Evolutionary conservation across 2,113 vertebrate species (phyloP), one percentile per base, ranked within the genome.

Genomic region (Rhadina sibilatrix): DNA sequence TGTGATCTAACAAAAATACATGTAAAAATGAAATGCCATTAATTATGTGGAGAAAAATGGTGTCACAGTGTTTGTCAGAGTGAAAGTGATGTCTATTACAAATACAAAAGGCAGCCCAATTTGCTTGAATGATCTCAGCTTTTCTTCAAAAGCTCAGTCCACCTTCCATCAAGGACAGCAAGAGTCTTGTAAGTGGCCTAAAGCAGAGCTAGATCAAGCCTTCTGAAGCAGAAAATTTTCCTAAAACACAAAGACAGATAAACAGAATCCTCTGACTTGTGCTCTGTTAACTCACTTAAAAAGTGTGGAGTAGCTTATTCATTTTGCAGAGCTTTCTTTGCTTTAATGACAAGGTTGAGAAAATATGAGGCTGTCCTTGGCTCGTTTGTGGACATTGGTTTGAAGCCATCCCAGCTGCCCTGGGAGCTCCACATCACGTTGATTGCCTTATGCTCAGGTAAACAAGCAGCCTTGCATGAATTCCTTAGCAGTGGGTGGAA

Each of bases 391-490:
- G 90, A 90, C 35, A 2, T 80, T 96, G 95, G 82, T 97, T 88
- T 92, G 54, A 91, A 52, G 97, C 91, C 95, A 85, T 23, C 68
- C 57, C 49, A 44, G 69, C 91, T 97, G 78, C 49, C 89, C 21
- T 12, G 37, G 40, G 83, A 95, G 91, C 57, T 89, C 81, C 50
- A 63, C 81, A 94, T 44, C 54, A 86, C 0, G 0, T 30, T 84
- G 87, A 59, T 76, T 86, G 82, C 33, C 4, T 91, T 70, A 44
- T 8, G 38, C 87, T 97, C 93, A 96, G 76, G 82, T 93, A 95
- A 98, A 97, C 91, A 97, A 96, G 96, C 91, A 96, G 65, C 95
- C 92, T 97, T 38, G 64, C 90, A 83, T 42, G 69, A 83, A 89
- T 50, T 89, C 61, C 87, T 84, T 61, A 59, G 87, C 92, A 90